Evolutionary conservation across 2,797 vertebrate genomes (phyloP).

Genomic region (Danio tinwini): DNA sequence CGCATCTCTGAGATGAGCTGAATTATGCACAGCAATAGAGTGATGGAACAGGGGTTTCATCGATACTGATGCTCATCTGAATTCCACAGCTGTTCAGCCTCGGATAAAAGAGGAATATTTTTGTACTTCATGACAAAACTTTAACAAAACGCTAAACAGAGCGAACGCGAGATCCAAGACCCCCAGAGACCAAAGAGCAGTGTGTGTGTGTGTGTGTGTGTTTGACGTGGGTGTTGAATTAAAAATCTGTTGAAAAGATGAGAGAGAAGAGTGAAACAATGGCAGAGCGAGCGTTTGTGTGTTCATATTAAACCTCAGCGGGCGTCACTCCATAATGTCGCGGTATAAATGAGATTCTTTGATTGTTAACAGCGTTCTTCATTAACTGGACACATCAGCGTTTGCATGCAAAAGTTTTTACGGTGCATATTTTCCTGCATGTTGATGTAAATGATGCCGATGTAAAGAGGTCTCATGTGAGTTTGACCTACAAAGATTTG

Average conservation of each 20-base stretch:
- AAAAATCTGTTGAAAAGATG: slow-evolving; percentile 37
- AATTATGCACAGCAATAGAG: slow-evolving; percentile 21
- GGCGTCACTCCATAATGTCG: slow-evolving; percentile 1
- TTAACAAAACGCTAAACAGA: slow-evolving; percentile 39
- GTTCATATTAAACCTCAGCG: slow-evolving; percentile 15
- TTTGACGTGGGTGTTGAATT: slow-evolving; percentile 34
- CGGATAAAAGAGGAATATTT: slow-evolving; percentile 43
- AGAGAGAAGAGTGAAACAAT: slow-evolving; percentile 35
- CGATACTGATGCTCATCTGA: slow-evolving; percentile 15
- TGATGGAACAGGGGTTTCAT: background rate
- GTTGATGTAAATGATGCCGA: background rate
- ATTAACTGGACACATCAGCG: background rate
- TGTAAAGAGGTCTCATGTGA: background rate
- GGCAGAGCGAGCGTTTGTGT: background rate
- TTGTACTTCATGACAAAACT: slow-evolving; percentile 29
- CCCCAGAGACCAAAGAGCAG: slow-evolving; percentile 35
- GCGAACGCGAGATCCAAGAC: slow-evolving; percentile 23
- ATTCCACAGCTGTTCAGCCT: slow-evolving; percentile 27
- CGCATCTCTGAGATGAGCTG: background rate
- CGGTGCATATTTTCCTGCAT: background rate
- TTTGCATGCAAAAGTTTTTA: background rate
- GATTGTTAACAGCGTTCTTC: background rate
- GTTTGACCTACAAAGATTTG: slow-evolving; percentile 13
- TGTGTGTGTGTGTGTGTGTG: slow-evolving; percentile 14
- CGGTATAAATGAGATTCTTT: slow-evolving; percentile 7